Percentiles rank a stretch among this genome's conserved stretches.
These are phyloP conservation scores for Synergus gifuensis DNA, from an alignment of 2,888 invertebrate species.

Conservation along the genomic window DNA sequence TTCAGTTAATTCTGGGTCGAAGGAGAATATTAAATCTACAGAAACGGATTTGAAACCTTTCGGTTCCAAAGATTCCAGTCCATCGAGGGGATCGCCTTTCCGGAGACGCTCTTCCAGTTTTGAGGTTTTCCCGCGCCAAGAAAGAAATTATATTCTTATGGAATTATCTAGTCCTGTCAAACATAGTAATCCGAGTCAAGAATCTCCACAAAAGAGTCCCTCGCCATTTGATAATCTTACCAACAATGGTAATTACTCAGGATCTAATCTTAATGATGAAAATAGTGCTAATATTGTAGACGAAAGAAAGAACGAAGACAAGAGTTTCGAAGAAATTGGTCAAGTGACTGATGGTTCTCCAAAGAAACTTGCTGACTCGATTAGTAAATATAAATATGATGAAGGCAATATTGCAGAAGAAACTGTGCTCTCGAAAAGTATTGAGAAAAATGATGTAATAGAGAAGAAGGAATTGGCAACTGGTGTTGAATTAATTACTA, in stretches of 20 bases:
- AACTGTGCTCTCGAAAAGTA: conserved; percentile 42
- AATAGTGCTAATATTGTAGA: neutral
- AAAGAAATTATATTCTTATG: conserved; percentile 68
- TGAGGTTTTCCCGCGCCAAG: conserved; percentile 66
- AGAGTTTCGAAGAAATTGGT: conserved; percentile 43
- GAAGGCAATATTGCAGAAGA: neutral
- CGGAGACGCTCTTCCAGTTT: conserved; percentile 52
- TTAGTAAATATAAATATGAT: neutral
- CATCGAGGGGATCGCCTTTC: conserved; percentile 43
- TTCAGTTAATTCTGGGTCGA: neutral
- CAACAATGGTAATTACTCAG: neutral
- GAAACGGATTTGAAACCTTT: neutral
- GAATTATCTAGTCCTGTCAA: conserved; percentile 65
- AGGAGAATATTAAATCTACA: neutral
- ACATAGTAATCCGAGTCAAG: conserved; percentile 33
- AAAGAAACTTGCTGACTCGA: neutral
- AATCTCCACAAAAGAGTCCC: neutral
- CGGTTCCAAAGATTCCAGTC: conserved; percentile 17
- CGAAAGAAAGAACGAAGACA: conserved; percentile 29
- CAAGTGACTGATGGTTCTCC: neutral
- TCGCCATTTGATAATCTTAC: conserved; percentile 24
- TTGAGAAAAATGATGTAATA: conserved; percentile 33
- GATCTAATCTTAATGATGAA: neutral
- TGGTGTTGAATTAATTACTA: neutral
- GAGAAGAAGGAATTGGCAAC: conserved; percentile 6